Percentiles rank a stretch among this genome's conserved stretches.
Evolutionary conservation across 1,140 invertebrate genomes (phyloP).

Genomic region (Campodea augens): DNA sequence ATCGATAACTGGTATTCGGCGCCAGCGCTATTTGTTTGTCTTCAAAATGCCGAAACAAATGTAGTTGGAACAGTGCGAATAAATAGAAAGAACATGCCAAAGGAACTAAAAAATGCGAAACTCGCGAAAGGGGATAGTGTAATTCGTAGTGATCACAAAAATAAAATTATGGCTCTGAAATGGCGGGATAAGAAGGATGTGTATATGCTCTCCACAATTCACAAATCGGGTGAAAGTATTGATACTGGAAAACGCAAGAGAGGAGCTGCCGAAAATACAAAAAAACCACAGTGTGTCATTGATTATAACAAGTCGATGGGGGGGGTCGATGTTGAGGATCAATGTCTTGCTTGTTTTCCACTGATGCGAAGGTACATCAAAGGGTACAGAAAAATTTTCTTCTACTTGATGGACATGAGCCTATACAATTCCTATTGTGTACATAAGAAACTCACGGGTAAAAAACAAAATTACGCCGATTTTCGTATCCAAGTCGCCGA

Average conservation of each 20-base stretch:
- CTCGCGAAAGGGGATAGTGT: no score
- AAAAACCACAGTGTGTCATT: conserved; percentile 10
- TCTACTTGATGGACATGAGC: no score
- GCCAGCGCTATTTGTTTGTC: conserved; percentile 11
- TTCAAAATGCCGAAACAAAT: conserved; percentile 8
- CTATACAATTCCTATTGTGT: no score
- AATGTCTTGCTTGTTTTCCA: no score
- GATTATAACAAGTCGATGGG: no score
- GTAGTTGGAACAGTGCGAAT: conserved; percentile 12
- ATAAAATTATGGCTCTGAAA: conserved; percentile 9
- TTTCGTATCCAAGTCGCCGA: no score
- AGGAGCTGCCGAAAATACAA: conserved; percentile 5
- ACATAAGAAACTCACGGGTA: no score
- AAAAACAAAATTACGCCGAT: no score
- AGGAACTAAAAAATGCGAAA: conserved; percentile 8
- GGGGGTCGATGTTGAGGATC: no score
- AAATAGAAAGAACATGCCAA: conserved; percentile 14
- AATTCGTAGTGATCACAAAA: conserved; percentile 1
- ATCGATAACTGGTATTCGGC: conserved; percentile 11
- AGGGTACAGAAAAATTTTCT: no score
- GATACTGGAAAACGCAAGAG: conserved; percentile 5
- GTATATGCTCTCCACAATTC: conserved; percentile 10
- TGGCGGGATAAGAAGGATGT: conserved; percentile 13
- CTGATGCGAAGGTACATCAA: no score
- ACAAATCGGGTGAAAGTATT: conserved; percentile 9